Base-by-base conservation (phyloP, 2,113 vertebrate genomes). In the Atlantisia rogersi region DNA sequence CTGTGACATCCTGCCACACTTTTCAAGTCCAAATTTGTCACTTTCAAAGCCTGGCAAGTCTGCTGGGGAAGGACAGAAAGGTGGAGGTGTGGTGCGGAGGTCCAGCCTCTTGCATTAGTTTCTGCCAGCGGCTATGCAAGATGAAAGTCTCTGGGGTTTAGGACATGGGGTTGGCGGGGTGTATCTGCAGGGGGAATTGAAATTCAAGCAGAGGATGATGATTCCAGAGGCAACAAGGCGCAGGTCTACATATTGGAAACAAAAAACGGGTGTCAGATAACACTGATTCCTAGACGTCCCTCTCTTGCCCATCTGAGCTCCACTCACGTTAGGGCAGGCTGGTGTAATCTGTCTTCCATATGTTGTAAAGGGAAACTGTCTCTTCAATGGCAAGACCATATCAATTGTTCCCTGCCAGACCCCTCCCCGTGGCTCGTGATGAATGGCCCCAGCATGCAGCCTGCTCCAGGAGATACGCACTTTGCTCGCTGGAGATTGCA, bases 331-430 rank as follows among this genome's bases (percentile, higher is more conserved):
- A 78, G 86, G 74, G 93, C 1, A 0, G 48, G 62, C 35, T 58
- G 35, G 50, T 42, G 65, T 89, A 94, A 96, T 97, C 94, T 96
- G 94, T 97, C 96, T 96, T 96, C 96, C 96, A 97, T 62, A 95
- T 95, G 96, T 79, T 97, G 69, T 58, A 65, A 89, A 92, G 88
- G 70, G 80, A 95, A 96, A 44, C 94, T 94, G 94, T 89, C 96
- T 95, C 91, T 95, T 95, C 95, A 76, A 86, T 87, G 88, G 91
- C 88, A 89, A 93, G 92, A 88, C 73, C 81, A 2, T 89, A 96
- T 95, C 77, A 96, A 92, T 96, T 91, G 40, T 87, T 89, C 80
- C 70, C 86, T 96, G 92, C 88, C 92, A 95, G 94, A 83, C 88
- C 88, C 88, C 90, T 95, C 67, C 88, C 94, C 0, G 6, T 65